Conservation (phyloP, 2,888 invertebrate genomes). For the Notodonta dromedarius region DNA sequence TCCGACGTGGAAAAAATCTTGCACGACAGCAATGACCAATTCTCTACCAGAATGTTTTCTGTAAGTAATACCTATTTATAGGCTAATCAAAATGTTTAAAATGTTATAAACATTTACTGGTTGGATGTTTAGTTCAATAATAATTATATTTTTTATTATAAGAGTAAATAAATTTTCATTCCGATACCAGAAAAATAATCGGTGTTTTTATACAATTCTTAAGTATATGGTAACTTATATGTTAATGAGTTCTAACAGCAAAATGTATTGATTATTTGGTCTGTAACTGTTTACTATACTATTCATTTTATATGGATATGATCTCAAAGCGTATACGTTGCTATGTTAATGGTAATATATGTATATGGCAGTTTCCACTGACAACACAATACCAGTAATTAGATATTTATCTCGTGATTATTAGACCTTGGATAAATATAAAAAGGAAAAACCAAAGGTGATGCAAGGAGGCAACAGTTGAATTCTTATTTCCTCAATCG, state of each 20-base stretch:
- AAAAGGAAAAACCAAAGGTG: background rate
- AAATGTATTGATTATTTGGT: no score
- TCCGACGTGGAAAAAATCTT: conserved; percentile 34
- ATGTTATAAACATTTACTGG: no score
- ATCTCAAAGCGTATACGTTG: background rate
- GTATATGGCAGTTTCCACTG: background rate
- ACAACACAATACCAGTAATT: background rate
- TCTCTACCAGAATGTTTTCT: conserved; percentile 61
- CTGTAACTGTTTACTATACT: no score
- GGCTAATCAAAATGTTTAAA: background rate
- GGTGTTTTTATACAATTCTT: no score
- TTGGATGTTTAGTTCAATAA: no score
- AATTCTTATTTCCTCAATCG: conserved; percentile 1
- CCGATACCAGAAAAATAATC: no score
- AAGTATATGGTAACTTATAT: no score
- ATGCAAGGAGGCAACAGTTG: background rate
- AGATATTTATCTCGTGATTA: background rate
- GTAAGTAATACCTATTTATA: conserved; percentile 50
- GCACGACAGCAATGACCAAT: conserved; percentile 51
- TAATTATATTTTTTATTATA: no score
- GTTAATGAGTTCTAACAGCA: no score
- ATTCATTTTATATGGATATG: no score
- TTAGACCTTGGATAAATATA: background rate
- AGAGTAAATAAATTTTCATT: no score
- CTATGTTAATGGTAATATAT: background rate